Evolutionary conservation across 2,113 vertebrate species (phyloP).

Genomic region (Xiphophorus maculatus): DNA sequence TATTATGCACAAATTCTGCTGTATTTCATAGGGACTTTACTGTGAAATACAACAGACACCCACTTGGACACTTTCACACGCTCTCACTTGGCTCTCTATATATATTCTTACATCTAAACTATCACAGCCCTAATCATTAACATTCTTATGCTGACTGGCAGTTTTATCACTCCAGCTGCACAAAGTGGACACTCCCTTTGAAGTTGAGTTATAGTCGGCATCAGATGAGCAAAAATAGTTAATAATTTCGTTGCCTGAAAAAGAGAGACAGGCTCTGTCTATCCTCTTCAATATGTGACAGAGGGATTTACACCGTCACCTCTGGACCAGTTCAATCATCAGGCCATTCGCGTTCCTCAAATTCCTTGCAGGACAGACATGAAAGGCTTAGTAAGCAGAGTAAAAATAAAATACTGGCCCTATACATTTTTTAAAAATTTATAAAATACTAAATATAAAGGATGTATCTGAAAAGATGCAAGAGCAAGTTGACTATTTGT

Average conservation of each 20-base stretch:
- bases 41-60: conserved; percentile 55
- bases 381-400: conserved; percentile 3
- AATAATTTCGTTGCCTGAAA: conserved; percentile 20
- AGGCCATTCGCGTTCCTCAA: conserved; percentile 36
- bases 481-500: conserved; percentile 19
- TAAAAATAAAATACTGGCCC: conserved; percentile 7
- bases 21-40: conserved; percentile 48
- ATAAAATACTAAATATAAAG: neutral
- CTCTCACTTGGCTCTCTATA: conserved; percentile 65
- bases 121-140: conserved; percentile 66
- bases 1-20: conserved; percentile 15
- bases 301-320: conserved; percentile 49
- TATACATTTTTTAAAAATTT: neutral
- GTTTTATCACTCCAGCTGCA: conserved; percentile 67
- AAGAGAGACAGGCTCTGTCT: conserved; percentile 12
- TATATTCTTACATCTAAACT: conserved; percentile 62
- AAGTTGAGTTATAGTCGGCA: conserved; percentile 36
- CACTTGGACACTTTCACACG: conserved; percentile 59
- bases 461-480: conserved; percentile 1
- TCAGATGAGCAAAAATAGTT: conserved; percentile 30
- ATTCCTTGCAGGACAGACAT: conserved; percentile 42
- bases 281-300: conserved; percentile 38
- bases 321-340: conserved; percentile 52
- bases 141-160: conserved; percentile 72
- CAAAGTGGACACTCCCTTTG: conserved; percentile 61